phyloP scores from a whole-genome alignment of 2,113 vertebrate species.

The Columbina picui region DNA sequence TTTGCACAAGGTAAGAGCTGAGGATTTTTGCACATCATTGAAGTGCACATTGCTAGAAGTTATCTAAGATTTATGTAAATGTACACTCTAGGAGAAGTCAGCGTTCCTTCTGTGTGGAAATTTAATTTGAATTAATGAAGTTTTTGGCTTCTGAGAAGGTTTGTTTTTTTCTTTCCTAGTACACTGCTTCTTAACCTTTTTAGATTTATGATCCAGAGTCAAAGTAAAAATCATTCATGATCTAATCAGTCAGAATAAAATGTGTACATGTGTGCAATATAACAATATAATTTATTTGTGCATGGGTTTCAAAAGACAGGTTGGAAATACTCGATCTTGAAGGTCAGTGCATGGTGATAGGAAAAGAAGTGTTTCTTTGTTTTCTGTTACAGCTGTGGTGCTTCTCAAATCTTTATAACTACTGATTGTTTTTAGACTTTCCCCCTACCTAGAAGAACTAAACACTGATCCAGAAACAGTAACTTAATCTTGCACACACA shows the following conservation, averaged over 20 bases:
- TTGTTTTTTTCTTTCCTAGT: not conserved
- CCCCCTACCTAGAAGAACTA: not conserved
- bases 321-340: not conserved
- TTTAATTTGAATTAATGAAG: not conserved
- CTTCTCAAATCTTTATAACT: not conserved
- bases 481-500: not conserved
- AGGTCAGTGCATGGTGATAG: not conserved
- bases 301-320: not conserved
- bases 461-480: not conserved
- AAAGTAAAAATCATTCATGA: not conserved
- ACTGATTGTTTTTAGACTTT: not conserved
- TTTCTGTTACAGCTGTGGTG: not conserved
- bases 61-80: conserved; percentile 45
- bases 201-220: not conserved
- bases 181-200: not conserved
- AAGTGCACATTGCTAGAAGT: not conserved
- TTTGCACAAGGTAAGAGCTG: not conserved
- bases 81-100: not conserved
- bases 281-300: not conserved
- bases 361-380: not conserved
- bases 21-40: not conserved
- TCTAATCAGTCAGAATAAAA: not conserved
- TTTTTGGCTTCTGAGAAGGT: not conserved
- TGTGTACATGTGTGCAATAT: not conserved
- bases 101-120: not conserved